Evolutionary conservation across 1,140 invertebrate genomes (phyloP), one percentile per base, ranked within the genome.

Genomic region (Danaus melanippus): DNA sequence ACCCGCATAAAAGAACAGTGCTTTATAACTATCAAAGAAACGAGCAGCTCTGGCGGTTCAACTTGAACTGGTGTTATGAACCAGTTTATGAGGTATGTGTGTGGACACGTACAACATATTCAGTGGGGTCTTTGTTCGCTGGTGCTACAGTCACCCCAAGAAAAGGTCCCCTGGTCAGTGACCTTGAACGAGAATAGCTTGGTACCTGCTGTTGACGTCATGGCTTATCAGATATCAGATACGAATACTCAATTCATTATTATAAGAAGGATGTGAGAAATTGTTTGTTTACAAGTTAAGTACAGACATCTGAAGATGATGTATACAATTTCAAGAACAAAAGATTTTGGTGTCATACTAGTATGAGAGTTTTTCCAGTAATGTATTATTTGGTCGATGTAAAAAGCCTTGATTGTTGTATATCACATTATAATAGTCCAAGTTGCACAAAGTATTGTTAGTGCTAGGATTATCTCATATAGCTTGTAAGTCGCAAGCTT

Each of bases 121-220:
- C 72, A 51, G 58, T 50, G 58, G 58, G 76, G 66, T 79, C 82
- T 73, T 56, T 56, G 56, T 62, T 62, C 53, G 63, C 53, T 76
- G 72, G 82, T 58, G 69, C 74, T 74, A 84, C 82, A 84, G 73
- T 85, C 79, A 85, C 79, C 82, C 76, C 78, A 70, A 68, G 74
- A 59, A 79, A 81, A 83, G 80, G 83, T 84, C 73, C 69, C 67
- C 71, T 84, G 83, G 80, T 86, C 83, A 84, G 56, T 84, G 83
- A 83, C 80, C 79, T 83, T 73, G 65, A 71, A 68, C 73, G 69
- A 81, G 79, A 81, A 84, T 84, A 86, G 72, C 71, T 71, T 64
- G 64, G 68, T 84, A 79, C 76, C 65, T 67, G 66, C 40, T 50
- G 53, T 44, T 81, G 79, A 82, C 79, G 79, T 82, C 79, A 82